A percentile compares a stretch with the other conserved stretches of the same genome.
These are phyloP conservation scores for Cotesia vestalis DNA, from an alignment of 1,140 invertebrate genomes.

Conservation along the genomic window DNA sequence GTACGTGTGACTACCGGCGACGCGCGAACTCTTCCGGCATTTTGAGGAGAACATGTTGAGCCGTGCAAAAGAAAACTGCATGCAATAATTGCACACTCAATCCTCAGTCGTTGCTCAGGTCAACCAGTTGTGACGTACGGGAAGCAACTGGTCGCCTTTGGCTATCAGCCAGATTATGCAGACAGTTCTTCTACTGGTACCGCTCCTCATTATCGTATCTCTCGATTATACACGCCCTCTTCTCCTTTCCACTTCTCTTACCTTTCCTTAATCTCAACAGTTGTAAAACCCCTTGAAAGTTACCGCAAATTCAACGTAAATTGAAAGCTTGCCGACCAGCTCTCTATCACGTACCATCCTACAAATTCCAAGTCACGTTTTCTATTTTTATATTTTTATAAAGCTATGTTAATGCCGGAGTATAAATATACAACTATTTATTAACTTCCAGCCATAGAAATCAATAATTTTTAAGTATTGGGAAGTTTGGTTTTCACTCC, in stretches of 20 bases:
- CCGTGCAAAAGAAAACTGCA: conserved; percentile 6
- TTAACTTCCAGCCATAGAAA: too few relatives aligned
- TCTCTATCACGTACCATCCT: conserved; percentile 31
- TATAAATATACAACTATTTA: neutral
- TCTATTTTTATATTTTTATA: conserved; percentile 7
- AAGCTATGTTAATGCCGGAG: neutral
- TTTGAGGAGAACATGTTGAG: neutral
- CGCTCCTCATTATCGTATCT: conserved; percentile 48
- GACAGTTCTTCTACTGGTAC: conserved; percentile 41
- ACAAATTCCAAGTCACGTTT: conserved; percentile 29
- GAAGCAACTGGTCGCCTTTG: conserved; percentile 63
- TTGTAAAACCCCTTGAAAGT: conserved; percentile 20
- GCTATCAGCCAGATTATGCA: conserved; percentile 58
- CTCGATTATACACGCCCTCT: conserved; percentile 26
- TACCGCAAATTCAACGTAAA: conserved; percentile 8
- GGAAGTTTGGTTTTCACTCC: too few relatives aligned
- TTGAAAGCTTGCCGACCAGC: conserved; percentile 19
- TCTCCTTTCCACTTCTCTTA: neutral
- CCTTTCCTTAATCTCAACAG: conserved; percentile 7
- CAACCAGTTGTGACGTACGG: conserved; percentile 49
- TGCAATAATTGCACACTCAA: neutral
- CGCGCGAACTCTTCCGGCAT: conserved; percentile 11
- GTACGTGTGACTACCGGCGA: too few relatives aligned
- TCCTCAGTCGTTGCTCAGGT: conserved; percentile 41
- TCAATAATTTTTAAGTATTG: too few relatives aligned